Evolutionary conservation across 1,140 invertebrate genomes (phyloP).

Genomic region (Vanessa atalanta): DNA sequence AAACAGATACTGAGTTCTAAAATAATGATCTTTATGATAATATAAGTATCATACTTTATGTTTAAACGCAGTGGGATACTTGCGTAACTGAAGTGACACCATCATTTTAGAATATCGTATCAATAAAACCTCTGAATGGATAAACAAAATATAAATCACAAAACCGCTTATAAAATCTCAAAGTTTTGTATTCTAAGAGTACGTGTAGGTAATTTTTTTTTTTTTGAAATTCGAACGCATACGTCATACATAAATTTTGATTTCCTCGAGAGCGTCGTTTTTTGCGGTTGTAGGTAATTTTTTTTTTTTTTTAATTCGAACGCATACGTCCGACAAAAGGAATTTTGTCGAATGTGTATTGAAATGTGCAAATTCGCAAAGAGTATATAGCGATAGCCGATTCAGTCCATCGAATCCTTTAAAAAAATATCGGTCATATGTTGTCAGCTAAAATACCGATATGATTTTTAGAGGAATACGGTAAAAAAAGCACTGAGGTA

Average conservation of each 20-base stretch:
- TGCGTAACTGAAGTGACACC: conserved; percentile 17
- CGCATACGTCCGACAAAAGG: conserved; percentile 9
- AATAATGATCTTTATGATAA: conserved; percentile 27
- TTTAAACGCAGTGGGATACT: conserved; percentile 14
- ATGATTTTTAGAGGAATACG: not conserved
- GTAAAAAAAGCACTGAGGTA: not conserved
- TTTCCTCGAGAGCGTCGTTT: no score
- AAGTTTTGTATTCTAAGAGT: not conserved
- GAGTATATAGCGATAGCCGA: not conserved
- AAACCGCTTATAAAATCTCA: not conserved
- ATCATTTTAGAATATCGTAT: conserved; percentile 11
- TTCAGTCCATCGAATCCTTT: conserved; percentile 5
- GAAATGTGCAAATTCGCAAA: conserved; percentile 13
- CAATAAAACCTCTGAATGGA: not conserved
- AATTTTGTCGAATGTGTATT: conserved; percentile 13
- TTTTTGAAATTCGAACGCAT: not conserved
- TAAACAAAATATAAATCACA: not conserved
- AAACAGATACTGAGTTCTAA: conserved; percentile 27
- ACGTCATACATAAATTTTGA: no score
- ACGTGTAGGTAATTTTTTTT: not conserved
- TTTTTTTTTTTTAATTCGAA: not conserved
- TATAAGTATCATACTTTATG: conserved; percentile 9
- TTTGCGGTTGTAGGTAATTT: no score
- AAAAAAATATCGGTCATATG: conserved; percentile 8
- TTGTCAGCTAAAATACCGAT: conserved; percentile 8